phyloP scores from a whole-genome alignment of 1,140 invertebrate species.

The Conus ventricosus region DNA sequence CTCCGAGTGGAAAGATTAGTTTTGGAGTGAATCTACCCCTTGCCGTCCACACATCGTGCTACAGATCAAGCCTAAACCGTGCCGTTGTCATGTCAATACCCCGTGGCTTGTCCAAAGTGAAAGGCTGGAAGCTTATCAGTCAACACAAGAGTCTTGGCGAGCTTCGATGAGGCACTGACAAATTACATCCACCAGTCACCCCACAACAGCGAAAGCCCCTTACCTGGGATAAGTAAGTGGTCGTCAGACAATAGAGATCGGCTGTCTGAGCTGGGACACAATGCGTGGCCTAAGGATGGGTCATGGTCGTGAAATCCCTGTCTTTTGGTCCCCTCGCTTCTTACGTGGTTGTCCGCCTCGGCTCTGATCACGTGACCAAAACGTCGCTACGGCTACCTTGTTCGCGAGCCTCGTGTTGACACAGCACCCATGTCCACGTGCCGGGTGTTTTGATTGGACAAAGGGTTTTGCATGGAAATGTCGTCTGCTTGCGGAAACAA shows the following conservation, averaged over 20 bases:
- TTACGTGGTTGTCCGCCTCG: neutral
- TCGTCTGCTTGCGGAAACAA: conserved; percentile 6
- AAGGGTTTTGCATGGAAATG: neutral
- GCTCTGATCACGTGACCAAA: conserved; percentile 42
- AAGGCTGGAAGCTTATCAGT: no score
- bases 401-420: conserved; percentile 36
- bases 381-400: conserved; percentile 50
- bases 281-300: neutral
- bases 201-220: neutral
- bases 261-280: neutral
- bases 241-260: neutral
- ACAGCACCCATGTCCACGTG: neutral
- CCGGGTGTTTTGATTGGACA: conserved; percentile 6
- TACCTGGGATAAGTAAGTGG: neutral
- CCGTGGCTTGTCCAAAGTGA: no score
- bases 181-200: no score
- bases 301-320: neutral
- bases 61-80: no score
- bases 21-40: no score
- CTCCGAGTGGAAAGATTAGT: no score
- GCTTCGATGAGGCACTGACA: no score
- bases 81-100: no score
- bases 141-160: no score
- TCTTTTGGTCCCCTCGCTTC: neutral
- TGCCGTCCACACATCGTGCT: no score